Evolutionary conservation across 2,888 invertebrate species (phyloP), one percentile per base, ranked within the genome.

Genomic region (Pheosia gnoma): DNA sequence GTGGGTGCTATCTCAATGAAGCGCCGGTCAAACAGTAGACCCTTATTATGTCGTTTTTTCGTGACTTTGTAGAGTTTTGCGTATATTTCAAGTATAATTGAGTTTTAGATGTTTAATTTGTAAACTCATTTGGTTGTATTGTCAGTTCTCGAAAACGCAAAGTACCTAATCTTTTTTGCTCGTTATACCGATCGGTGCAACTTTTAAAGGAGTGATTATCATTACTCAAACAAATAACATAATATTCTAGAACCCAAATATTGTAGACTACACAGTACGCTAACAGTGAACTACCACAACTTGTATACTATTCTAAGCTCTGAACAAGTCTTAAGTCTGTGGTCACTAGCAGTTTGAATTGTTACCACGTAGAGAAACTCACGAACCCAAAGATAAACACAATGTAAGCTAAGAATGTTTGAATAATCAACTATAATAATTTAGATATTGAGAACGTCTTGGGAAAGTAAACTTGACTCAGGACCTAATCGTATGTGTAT

Each of bases 31-130:
- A 62, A 62, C 59, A 59, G 54, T 58, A 57, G 57, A 53, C 59
- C 57, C 49, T 65, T 72, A 64, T 68, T 66, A 61, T 61, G 61
- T 45, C 58, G 49, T 59, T 51, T 41, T 55, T 55, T 55, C 13
- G 3, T 55, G n/a, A 55, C 55, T 55, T 55, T 55, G 39, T 13
- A 13, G 38, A 55, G 5, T 54, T 55, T 37, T 39, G 55, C 39
- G 55, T 55, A 39, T 53, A 37, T 55, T 55, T 39, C 39, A 39
- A 10, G 39, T 39, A 55, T 55, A 11, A 55, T 39, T 55, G 39
- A 43, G 43, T 37, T 53, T 39, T 6, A 7, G 39, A 13, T 55
- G 55, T 55, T 55, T 55, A 39, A 39, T 39, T 39, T n/a, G 39
- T 25, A 25, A 25, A 25, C 25, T 25, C 25, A 25, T 25, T 25